These are phyloP conservation scores for Lerista edwardsae DNA, from an alignment of 2,797 vertebrate genomes.

Conservation along the genomic window DNA sequence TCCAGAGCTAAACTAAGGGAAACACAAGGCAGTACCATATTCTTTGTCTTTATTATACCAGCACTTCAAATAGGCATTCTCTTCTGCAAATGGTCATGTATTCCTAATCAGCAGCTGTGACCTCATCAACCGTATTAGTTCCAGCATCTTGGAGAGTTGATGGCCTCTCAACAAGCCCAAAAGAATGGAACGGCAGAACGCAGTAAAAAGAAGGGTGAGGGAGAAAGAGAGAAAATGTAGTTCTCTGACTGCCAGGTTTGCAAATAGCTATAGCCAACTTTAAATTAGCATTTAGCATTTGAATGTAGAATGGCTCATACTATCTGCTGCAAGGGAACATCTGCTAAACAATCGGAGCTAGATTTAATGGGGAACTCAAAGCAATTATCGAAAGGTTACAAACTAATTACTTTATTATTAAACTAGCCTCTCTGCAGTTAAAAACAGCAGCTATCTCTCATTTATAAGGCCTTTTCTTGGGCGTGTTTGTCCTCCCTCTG, in stretches of 20 bases:
- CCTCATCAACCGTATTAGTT: not conserved
- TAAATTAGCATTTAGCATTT: conserved; percentile 51
- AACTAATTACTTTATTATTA: conserved; percentile 65
- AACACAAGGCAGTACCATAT: not conserved
- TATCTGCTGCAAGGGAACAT: conserved; percentile 60
- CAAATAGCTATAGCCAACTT: conserved; percentile 40
- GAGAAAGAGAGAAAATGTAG: conserved; percentile 21
- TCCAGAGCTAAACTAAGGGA: not conserved
- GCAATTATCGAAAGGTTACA: conserved; percentile 67
- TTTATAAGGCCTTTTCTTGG: not conserved
- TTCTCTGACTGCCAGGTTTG: conserved; percentile 3
- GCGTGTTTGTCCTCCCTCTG: no score
- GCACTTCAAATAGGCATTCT: conserved; percentile 1
- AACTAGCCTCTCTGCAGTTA: conserved; percentile 43
- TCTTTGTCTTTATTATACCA: not conserved
- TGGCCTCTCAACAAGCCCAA: conserved; percentile 12
- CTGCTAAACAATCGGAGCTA: conserved; percentile 60
- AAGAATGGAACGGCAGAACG: conserved; percentile 2
- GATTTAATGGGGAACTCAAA: conserved; percentile 65
- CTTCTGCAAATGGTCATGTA: accelerated
- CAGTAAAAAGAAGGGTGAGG: not conserved
- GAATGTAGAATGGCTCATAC: conserved; percentile 49
- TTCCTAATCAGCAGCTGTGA: not conserved
- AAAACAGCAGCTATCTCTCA: conserved; percentile 15
- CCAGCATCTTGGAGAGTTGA: conserved; percentile 5